Evolutionary conservation across 2,888 invertebrate species (phyloP).

Genomic region (Thera britannica): DNA sequence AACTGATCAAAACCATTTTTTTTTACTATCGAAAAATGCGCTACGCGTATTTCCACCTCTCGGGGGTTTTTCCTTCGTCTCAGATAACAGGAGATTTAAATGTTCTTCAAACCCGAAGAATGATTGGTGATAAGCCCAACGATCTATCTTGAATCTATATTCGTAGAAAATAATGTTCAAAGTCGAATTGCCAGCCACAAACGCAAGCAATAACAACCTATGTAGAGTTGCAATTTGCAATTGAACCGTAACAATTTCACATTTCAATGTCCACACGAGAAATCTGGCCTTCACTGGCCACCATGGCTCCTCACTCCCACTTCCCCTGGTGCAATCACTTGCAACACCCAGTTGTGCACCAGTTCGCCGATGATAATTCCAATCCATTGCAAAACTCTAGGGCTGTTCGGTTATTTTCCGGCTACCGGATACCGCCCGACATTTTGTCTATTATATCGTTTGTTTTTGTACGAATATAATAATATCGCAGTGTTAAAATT

Average conservation of each 20-base stretch:
- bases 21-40: no score
- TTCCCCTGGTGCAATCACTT: constrained; percentile 67
- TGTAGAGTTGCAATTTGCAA: constrained; percentile 23
- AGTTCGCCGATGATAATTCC: constrained; percentile 82
- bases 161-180: no score
- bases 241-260: constrained; percentile 61
- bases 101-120: no score
- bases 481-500: no score
- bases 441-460: neutral
- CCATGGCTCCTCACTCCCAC: constrained; percentile 69
- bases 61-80: no score
- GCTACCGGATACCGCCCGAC: constrained; percentile 2
- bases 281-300: constrained; percentile 65
- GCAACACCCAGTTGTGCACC: constrained; percentile 70
- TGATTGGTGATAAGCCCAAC: no score
- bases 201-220: constrained; percentile 2
- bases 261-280: constrained; percentile 59
- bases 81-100: no score
- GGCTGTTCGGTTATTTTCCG: constrained; percentile 18
- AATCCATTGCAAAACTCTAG: constrained; percentile 74
- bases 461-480: no score
- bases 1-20: no score
- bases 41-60: no score
- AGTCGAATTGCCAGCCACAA: neutral
- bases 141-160: no score